Evolutionary conservation across 1,140 invertebrate genomes (phyloP), one percentile per base, ranked within the genome.

Genomic region (Trypoxylus dichotomus): DNA sequence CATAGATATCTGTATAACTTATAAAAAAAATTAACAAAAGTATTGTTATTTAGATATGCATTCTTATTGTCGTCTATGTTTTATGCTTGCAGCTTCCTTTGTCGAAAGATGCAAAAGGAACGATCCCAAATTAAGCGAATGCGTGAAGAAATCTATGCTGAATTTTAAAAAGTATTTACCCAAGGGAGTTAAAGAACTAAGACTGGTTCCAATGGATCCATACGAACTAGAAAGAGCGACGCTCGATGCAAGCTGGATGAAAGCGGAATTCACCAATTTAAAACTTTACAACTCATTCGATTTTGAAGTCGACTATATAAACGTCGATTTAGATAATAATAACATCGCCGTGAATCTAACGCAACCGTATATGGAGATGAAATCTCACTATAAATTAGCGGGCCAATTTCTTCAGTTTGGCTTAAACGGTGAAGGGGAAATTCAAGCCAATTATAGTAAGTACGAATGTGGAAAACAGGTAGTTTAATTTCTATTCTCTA

Each of bases 91-190:
- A 77, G 76, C 76, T 15, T 29, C 60, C 6, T 77, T 41, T 41
- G n/a, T 77, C 11, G 72, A 77, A 58, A 68, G 15, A 32, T 77
- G 76, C 42, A 42, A n/a, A 54, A n/a, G 76, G 29, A 41, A 42
- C 29, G 76, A 71, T 73, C 76, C 76, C 5, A 41, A 77, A n/a
- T 32, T 77, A n/a, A 77, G 25, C 25, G 25, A 37, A 10, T 77
- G 76, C 42, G n/a, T 77, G 24, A 68, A 29, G 21, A 68, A 68
- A 24, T 21, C 60, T 0, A 68, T 68, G 11, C 24, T 68, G 7
- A 29, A 29, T 24, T 27, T 68, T 27, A 68, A 8, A 29, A 68
- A 27, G 13, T 68, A 68, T 24, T 10, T 68, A 29, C 60, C 60
- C 21, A 68, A 68, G 27, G 60, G 60, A 10, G 7, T 68, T 3